Percentiles rank a stretch among this genome's conserved stretches.
Conservation (phyloP, 2,113 vertebrate genomes). For the Montifringilla adamsi region DNA sequence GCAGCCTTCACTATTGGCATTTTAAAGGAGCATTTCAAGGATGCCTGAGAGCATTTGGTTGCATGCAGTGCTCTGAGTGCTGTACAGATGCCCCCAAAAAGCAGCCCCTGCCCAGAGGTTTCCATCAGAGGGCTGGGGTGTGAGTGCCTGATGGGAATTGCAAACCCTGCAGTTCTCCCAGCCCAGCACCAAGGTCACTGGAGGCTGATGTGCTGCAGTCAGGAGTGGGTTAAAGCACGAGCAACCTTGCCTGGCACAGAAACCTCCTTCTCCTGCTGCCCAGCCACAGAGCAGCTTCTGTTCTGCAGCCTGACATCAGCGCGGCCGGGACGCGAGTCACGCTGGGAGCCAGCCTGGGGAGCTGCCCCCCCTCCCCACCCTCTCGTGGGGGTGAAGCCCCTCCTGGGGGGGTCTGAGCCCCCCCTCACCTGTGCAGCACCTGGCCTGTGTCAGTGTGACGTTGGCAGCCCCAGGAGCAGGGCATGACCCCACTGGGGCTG, state of each 20-base stretch:
- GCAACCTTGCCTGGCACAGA: constrained; percentile 28
- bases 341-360: not conserved
- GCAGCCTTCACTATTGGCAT: not conserved
- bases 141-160: accelerated
- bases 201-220: not conserved
- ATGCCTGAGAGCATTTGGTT: accelerated
- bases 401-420: not conserved
- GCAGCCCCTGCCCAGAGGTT: not conserved
- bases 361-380: not conserved
- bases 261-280: not conserved
- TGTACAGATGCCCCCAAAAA: not conserved
- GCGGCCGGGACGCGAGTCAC: not conserved
- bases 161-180: not conserved
- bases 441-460: accelerated
- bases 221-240: not conserved
- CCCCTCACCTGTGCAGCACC: not conserved
- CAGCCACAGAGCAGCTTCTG: constrained; percentile 27
- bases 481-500: accelerated
- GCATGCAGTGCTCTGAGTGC: not conserved
- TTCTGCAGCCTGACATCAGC: constrained; percentile 40
- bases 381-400: accelerated
- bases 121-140: not conserved
- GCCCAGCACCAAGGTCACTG: not conserved
- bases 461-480: not conserved
- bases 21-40: not conserved